phyloP scores from a whole-genome alignment of 2,797 vertebrate species.

The Tenualosa ilisha region DNA sequence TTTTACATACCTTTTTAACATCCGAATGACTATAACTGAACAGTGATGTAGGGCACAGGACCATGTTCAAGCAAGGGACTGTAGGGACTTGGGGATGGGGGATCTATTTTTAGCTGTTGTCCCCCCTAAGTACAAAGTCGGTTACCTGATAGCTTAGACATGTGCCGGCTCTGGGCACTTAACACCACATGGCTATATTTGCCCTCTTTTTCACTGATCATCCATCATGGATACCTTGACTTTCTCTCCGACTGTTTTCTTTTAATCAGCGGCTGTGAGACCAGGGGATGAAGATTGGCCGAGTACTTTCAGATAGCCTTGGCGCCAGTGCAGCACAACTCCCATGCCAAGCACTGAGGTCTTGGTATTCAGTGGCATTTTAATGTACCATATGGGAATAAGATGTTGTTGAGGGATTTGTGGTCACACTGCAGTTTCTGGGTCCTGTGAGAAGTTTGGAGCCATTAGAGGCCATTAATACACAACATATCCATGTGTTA shows the following conservation, averaged over 20 bases:
- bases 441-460: background rate
- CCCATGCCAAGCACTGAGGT: background rate
- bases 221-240: conserved; percentile 20
- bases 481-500: background rate
- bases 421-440: background rate
- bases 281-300: background rate
- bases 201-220: conserved; percentile 52
- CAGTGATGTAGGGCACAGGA: conserved; percentile 64
- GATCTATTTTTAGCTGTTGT: conserved; percentile 75
- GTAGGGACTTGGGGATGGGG: conserved; percentile 62
- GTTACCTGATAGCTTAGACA: conserved; percentile 77
- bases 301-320: background rate
- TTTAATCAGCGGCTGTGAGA: background rate
- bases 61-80: conserved; percentile 62
- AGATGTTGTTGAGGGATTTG: background rate
- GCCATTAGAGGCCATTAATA: background rate
- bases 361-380: conserved; percentile 39
- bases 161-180: conserved; percentile 66
- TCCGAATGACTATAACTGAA: conserved; percentile 59
- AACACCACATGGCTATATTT: conserved; percentile 69
- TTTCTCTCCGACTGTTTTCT: conserved; percentile 14
- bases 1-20: conserved; percentile 71
- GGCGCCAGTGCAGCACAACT: background rate
- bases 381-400: conserved; percentile 21
- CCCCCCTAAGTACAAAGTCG: conserved; percentile 72